Percentiles rank a stretch among this genome's conserved stretches.
Conservation (phyloP, 2,888 invertebrate species). For the Invenusta paracnida region DNA sequence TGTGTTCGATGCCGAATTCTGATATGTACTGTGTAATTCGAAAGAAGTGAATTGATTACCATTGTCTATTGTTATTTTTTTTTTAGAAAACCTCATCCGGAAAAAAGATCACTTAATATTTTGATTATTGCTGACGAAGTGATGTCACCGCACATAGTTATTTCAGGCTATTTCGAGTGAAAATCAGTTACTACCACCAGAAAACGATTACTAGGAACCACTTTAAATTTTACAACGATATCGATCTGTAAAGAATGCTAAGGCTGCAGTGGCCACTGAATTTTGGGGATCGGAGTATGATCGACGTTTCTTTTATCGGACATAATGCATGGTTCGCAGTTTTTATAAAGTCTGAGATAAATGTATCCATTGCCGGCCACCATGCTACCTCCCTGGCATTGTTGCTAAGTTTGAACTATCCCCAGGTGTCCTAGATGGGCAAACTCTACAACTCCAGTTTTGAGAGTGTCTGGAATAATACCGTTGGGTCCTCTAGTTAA, state of each 20-base stretch:
- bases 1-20: conserved; percentile 9
- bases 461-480: conserved; percentile 28
- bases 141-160: background rate
- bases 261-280: background rate
- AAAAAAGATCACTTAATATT: background rate
- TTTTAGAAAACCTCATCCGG: no score
- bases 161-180: conserved; percentile 22
- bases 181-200: background rate
- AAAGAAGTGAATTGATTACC: conserved; percentile 19
- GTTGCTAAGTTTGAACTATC: conserved; percentile 30
- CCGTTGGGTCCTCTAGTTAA: background rate
- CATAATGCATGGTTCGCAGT: conserved; percentile 32
- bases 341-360: conserved; percentile 16
- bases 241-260: conserved; percentile 7
- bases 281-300: background rate
- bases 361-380: conserved; percentile 37
- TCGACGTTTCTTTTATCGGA: background rate
- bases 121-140: background rate
- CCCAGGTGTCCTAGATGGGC: conserved; percentile 38
- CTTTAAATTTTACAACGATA: background rate
- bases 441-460: background rate
- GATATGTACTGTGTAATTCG: conserved; percentile 2
- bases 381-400: conserved; percentile 31
- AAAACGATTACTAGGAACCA: no score
- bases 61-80: no score